A percentile compares a stretch with the other conserved stretches of the same genome.
phyloP scores from a whole-genome alignment of 2,888 invertebrate genomes.

The Netelia inedita region DNA sequence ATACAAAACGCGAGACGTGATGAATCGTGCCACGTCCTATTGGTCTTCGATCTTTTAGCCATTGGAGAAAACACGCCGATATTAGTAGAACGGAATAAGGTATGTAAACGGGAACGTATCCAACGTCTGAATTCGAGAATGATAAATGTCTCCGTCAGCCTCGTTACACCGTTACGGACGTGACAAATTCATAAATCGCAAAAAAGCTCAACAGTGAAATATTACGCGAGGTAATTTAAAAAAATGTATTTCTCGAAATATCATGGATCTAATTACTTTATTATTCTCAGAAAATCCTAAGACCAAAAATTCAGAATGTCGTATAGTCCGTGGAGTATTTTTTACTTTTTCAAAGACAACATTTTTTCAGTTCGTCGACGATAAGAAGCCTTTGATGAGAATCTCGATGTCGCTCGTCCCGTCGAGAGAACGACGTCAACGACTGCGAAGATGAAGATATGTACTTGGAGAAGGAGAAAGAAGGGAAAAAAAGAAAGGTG shows the following conservation, averaged over 20 bases:
- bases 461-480: background rate
- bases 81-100: slow-evolving; percentile 21
- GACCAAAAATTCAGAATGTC: background rate
- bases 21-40: slow-evolving; percentile 33
- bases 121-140: slow-evolving; percentile 39
- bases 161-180: slow-evolving; percentile 13
- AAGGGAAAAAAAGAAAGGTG: background rate
- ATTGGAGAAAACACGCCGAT: slow-evolving; percentile 20
- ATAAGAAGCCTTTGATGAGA: background rate
- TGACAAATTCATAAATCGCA: slow-evolving; percentile 42
- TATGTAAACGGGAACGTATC: slow-evolving; percentile 9
- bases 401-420: background rate
- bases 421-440: background rate
- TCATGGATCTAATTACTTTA: too few species aligned
- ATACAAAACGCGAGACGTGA: slow-evolving; percentile 33
- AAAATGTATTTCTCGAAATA: too few species aligned
- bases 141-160: slow-evolving; percentile 35
- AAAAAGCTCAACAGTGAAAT: background rate
- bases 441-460: background rate
- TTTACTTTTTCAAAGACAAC: too few species aligned
- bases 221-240: too few species aligned
- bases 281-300: background rate
- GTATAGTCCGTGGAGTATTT: too few species aligned
- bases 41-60: slow-evolving; percentile 17
- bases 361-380: background rate